Evolutionary conservation across 2,113 vertebrate genomes (phyloP), one percentile per base, ranked within the genome.

Genomic region (Neodon shergylaensis): DNA sequence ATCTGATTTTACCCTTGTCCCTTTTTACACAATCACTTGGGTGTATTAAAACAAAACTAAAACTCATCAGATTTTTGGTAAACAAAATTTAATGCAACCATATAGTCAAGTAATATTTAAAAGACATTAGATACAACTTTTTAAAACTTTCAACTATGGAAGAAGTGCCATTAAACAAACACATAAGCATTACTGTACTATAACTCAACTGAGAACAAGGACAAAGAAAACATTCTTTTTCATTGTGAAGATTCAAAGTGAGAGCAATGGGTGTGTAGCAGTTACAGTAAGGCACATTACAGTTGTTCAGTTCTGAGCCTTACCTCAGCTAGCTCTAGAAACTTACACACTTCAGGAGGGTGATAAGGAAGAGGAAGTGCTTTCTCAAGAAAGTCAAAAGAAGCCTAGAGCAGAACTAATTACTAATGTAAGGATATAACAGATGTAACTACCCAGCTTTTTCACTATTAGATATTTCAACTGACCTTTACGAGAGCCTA

Each of bases 41-140:
- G n/a, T 85, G 17, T 52, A 72, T 88, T n/a, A 28, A 72, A 66
- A 85, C 36, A 65, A 93, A 88, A 78, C 22, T 31, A 94, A 92
- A 85, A 96, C 66, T 88, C 70, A 95, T 92, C 9, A 79, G 81
- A 44, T 39, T 93, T 97, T 96, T 97, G 92, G 58, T 96, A 96
- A 97, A 97, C 91, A 96, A 96, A 97, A 96, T 97, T 97, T 97
- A 98, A 98, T 91, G 97, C 96, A 97, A 97, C 85, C 79, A 78
- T 86, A 96, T 88, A 97, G 92, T 44, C 78, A 98, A 89, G 88
- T 98, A 98, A 84, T 97, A 97, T 94, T 98, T 98, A 98, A 98
- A 98, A 97, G 96, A 97, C 97, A 98, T 98, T 98, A 98, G 98
- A 91, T 97, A 98, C 94, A 98, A 94, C 96, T 98, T 98, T 98